Base-by-base conservation (phyloP, 2,797 vertebrate species). In the Acrossocheilus wenchowensis region DNA sequence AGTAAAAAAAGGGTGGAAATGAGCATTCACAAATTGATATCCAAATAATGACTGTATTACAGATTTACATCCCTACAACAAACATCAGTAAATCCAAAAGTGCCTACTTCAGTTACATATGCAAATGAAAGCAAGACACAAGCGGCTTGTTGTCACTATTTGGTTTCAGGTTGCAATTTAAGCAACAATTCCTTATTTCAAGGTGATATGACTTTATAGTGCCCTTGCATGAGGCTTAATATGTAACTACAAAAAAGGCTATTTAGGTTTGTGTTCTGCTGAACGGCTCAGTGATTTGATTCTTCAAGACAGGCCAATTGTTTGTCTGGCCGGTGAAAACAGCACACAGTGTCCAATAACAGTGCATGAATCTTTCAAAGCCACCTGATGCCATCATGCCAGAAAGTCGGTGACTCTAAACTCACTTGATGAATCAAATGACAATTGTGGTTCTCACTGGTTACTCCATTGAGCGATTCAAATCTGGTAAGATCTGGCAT, bases 361-460 rank as follows among this genome's bases (percentile, higher is more conserved):
- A 88, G 50, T 4, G 15, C 50, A 94, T 95, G 84, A 95, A 96
- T 95, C 92, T 80, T 94, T 95, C 86, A 95, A 88, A 80, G 93
- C 80, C 86, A 95, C 71, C 88, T 57, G 91, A 95, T 36, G 72
- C 93, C 91, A 68, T 50, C 87, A 86, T 79, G 86, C 82, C 77
- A 87, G 87, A 41, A 81, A 87, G 66, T 71, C 77, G 45, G 30
- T 6, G 15, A 57, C 68, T 72, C 48, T 83, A 66, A 77, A 84
- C 57, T 89, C 85, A 52, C 39, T 36, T 52, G 36, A 45, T n/a
- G 30, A 86, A 52, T 52, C 39, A 82, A 87, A 88, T 82, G 86
- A 74, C 21, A 84, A 87, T 85, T 39, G 68, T 66, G 68, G 54
- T 45, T 36, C 72, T 60, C 3, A 86, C 26, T 34, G 5, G 34